phyloP scores from a whole-genome alignment of 64 coral and sea anemone species.

The Montipora foliosa region DNA sequence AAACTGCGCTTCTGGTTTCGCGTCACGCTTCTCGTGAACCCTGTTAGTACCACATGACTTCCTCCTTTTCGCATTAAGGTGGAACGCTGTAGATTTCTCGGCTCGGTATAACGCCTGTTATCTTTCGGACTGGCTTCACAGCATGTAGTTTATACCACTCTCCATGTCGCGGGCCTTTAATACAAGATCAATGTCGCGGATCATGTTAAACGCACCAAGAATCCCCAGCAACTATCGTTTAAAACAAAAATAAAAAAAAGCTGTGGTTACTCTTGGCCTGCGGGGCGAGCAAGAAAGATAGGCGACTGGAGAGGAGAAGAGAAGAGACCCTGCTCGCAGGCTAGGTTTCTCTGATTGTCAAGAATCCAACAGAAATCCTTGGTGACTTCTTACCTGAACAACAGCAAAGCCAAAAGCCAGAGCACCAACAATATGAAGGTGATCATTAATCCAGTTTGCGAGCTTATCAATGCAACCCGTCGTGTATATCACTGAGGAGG shows the following conservation, averaged over 20 bases:
- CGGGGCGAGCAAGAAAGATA: too few species aligned
- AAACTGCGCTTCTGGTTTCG: too few species aligned
- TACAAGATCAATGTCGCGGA: slow-evolving; percentile 68
- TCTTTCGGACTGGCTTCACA: not conserved
- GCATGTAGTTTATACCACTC: slow-evolving; percentile 1
- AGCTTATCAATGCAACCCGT: slow-evolving; percentile 81
- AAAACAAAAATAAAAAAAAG: not conserved
- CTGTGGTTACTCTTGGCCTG: too few species aligned
- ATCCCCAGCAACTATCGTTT: slow-evolving; percentile 71
- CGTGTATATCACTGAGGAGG: slow-evolving; percentile 71
- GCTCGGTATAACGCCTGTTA: not conserved
- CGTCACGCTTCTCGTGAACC: too few species aligned
- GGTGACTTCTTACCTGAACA: slow-evolving; percentile 60
- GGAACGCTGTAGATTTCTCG: too few species aligned
- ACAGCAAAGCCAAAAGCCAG: slow-evolving; percentile 90
- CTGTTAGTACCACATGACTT: too few species aligned
- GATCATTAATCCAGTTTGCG: slow-evolving; percentile 81
- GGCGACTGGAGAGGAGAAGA: not conserved
- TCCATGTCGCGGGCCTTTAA: slow-evolving; percentile 26
- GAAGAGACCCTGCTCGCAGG: not conserved
- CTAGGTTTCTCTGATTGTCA: not conserved
- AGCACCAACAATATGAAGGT: slow-evolving; percentile 81
- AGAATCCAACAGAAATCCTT: not conserved
- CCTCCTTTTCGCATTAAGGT: too few species aligned
- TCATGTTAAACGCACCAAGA: slow-evolving; percentile 79